Evolutionary conservation across 1,140 invertebrate genomes (phyloP), one percentile per base, ranked within the genome.

Genomic region (Drosophila arizonae): DNA sequence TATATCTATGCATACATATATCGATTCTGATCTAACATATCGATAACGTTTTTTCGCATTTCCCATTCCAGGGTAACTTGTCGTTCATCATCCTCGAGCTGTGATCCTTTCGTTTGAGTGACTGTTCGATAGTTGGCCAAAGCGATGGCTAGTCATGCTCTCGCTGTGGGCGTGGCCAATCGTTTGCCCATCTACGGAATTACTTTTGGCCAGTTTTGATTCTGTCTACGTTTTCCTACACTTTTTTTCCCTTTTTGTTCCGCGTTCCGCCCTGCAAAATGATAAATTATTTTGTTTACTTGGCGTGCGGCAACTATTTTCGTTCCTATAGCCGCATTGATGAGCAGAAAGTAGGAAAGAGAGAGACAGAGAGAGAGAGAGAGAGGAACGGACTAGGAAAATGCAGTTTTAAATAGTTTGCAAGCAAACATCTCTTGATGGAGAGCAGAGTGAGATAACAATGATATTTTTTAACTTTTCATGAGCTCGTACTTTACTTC

Each of bases 201-300:
- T 71, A 71, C 54, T 71, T 71, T 64, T 21, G 26, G 63, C 52
- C 33, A 66, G 63, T 66, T 68, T n/a, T 50, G 45, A 55, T 67
- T 51, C 36, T 36, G 55, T 17, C 24, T 57, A 9, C 30, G 8
- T 45, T 17, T 52, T 33, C 33, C 33, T 33, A 5, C 6, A 6
- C 28, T 33, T 33, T 9, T 33, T 9, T 33, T 10, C 8, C 6
- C 33, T 10, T 30, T 30, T 30, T 30, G 4, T 30, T 30, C 36
- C 52, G 50, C 72, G 56, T 63, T 43, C 46, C 45, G 55, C 50
- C 75, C 74, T 50, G 36, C 74, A 21, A 79, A 72, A 82, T 84
- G 72, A 82, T 79, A 82, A 82, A 82, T 84, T 84, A 82, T 82
- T 79, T 84, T 82, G 80, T 84, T 84, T 84, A 79, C 80, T 76